Evolutionary conservation across 2,113 vertebrate species (phyloP).

Genomic region (Falcunculus frontatus): DNA sequence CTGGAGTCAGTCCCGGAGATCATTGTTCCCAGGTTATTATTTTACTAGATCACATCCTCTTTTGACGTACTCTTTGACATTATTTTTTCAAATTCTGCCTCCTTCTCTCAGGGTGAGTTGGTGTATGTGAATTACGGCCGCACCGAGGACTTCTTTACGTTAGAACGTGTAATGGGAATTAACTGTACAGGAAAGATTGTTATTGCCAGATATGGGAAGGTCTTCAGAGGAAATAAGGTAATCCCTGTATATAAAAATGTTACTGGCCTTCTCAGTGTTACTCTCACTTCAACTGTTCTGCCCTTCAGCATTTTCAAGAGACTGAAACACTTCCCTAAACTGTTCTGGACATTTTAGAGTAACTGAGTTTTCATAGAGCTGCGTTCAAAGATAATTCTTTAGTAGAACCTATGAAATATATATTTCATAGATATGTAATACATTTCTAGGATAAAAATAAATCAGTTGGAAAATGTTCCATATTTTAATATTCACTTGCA

Average conservation of each 20-base stretch:
- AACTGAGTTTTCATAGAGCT: not conserved
- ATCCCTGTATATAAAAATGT: not conserved
- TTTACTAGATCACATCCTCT: not conserved
- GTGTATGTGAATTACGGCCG: slow-evolving; percentile 95
- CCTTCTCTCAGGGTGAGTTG: slow-evolving; percentile 81
- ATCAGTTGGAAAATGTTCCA: not conserved
- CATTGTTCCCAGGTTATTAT: not conserved
- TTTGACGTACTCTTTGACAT: not conserved
- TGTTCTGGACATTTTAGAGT: not conserved
- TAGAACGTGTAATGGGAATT: slow-evolving; percentile 82
- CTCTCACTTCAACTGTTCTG: not conserved
- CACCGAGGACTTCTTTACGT: slow-evolving; percentile 85
- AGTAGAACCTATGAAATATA: not conserved
- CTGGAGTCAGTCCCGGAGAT: not conserved
- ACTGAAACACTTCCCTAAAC: not conserved
- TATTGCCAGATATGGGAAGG: slow-evolving; percentile 93
- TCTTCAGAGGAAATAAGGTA: slow-evolving; percentile 98
- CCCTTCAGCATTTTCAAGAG: not conserved
- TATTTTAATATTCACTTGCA: not conserved
- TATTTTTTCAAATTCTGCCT: not conserved
- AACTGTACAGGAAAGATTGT: slow-evolving; percentile 87
- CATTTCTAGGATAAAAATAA: not conserved
- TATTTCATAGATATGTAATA: not conserved
- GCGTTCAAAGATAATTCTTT: not conserved
- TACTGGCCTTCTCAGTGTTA: not conserved